These are phyloP conservation scores for Acleris laterana DNA, from an alignment of 2,888 invertebrate genomes.

Conservation along the genomic window DNA sequence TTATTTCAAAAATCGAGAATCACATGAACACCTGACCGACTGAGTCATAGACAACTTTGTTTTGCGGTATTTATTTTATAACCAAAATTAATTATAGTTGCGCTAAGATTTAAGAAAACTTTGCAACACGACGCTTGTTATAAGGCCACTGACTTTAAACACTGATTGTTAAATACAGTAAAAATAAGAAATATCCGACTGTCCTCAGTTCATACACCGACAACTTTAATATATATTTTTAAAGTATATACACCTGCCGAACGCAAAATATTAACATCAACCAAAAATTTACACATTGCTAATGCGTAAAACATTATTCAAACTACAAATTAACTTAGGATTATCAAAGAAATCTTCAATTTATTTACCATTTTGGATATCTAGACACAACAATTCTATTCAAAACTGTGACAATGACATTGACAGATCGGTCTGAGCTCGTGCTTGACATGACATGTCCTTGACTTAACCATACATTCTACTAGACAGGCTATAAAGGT, in stretches of 20 bases:
- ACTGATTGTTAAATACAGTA: slow-evolving; percentile 11
- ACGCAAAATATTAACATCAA: slow-evolving; percentile 53
- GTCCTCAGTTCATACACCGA: slow-evolving; percentile 43
- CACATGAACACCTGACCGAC: slow-evolving; percentile 58
- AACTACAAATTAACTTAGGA: slow-evolving; percentile 46
- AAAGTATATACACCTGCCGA: slow-evolving; percentile 46
- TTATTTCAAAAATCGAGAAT: slow-evolving; percentile 48
- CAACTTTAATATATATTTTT: slow-evolving; percentile 45
- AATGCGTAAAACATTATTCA: neutral
- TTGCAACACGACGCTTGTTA: neutral
- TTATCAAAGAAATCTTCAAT: slow-evolving; percentile 59
- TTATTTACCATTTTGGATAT: slow-evolving; percentile 74
- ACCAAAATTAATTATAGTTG: neutral
- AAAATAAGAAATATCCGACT: slow-evolving; percentile 35
- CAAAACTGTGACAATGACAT: slow-evolving; percentile 45
- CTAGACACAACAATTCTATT: slow-evolving; percentile 38
- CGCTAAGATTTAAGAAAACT: neutral
- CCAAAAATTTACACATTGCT: slow-evolving; percentile 41
- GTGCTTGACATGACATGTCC: slow-evolving; percentile 9
- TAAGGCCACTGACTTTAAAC: neutral
- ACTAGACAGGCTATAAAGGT: no score
- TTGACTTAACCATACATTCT: no score
- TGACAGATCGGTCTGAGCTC: slow-evolving; percentile 7
- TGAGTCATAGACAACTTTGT: slow-evolving; percentile 50
- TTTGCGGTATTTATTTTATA: slow-evolving; percentile 31